These are phyloP conservation scores for Andricus curvator DNA, from an alignment of 2,888 invertebrate species.

Conservation along the genomic window DNA sequence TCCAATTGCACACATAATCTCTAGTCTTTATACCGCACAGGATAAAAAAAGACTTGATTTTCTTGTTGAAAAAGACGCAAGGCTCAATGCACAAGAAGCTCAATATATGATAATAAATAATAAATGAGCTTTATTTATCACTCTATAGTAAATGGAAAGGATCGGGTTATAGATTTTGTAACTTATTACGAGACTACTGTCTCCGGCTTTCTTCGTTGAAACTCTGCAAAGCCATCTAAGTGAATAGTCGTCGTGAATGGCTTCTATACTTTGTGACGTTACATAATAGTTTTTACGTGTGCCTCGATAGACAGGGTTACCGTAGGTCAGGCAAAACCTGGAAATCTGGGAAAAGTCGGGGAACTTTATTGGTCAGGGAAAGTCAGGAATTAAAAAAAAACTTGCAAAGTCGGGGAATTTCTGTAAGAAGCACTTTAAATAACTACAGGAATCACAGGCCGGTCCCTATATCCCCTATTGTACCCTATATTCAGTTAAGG, in stretches of 20 bases:
- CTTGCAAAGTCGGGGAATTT: too few species aligned
- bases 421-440: too few species aligned
- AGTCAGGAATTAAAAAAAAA: too few species aligned
- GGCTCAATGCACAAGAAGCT: background rate
- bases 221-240: background rate
- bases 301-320: background rate
- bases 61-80: background rate
- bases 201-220: background rate
- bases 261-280: constrained; percentile 23
- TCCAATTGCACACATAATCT: background rate
- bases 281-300: constrained; percentile 43
- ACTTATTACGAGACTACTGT: background rate
- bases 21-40: background rate
- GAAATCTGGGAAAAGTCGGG: too few species aligned
- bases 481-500: too few species aligned
- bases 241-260: constrained; percentile 2
- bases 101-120: background rate
- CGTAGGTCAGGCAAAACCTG: too few species aligned
- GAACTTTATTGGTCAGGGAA: too few species aligned
- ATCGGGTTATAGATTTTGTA: too few species aligned
- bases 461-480: too few species aligned
- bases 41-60: background rate
- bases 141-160: background rate
- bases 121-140: constrained; percentile 1
- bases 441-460: too few species aligned